These are phyloP conservation scores for Vidua chalybeata DNA, from an alignment of 2,113 vertebrate species.

Conservation along the genomic window DNA sequence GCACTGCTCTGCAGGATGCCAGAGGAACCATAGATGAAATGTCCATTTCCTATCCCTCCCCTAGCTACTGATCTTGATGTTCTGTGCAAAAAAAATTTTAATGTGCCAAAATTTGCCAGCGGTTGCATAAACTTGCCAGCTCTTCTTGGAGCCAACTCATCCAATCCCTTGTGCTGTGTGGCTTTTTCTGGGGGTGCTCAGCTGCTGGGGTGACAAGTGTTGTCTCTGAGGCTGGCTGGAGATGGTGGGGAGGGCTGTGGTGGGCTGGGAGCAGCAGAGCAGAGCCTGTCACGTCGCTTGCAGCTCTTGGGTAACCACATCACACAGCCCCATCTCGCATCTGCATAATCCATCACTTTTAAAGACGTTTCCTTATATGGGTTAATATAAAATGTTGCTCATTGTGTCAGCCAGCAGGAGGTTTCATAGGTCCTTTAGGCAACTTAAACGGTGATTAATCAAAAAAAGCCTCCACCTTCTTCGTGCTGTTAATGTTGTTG, in stretches of 20 bases:
- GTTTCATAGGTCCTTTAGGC: constrained; percentile 69
- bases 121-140: neutral
- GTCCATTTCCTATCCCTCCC: neutral
- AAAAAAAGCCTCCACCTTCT: constrained; percentile 61
- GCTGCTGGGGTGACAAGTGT: neutral
- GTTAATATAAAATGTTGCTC: constrained; percentile 69
- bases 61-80: neutral
- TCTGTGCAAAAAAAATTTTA: neutral
- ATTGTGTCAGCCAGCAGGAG: constrained; percentile 66
- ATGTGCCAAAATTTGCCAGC: accelerated
- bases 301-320: neutral
- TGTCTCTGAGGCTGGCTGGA: neutral
- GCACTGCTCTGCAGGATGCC: neutral
- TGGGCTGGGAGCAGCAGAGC: neutral
- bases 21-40: neutral
- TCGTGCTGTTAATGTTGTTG: constrained; percentile 57
- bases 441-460: constrained; percentile 75
- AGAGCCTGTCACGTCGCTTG: accelerated
- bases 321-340: neutral
- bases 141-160: neutral
- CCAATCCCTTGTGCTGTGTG: neutral
- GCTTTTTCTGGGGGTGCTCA: neutral
- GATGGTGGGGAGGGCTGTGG: neutral
- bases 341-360: constrained; percentile 62
- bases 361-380: constrained; percentile 46